Evolutionary conservation across 2,113 vertebrate species (phyloP).

Genomic region (Colinus virginianus): DNA sequence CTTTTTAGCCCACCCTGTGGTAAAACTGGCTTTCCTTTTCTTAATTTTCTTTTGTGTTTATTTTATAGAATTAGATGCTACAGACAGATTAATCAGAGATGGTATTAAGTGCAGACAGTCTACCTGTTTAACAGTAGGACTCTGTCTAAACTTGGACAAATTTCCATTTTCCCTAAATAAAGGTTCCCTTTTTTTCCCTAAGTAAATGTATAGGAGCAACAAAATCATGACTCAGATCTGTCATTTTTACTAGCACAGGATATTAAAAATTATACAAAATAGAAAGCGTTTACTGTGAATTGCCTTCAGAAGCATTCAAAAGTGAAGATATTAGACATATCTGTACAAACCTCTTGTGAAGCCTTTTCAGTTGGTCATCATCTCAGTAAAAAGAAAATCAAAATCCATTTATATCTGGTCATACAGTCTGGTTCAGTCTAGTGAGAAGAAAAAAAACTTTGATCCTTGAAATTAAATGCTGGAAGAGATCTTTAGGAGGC

Average conservation of each 20-base stretch:
- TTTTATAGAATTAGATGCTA: not conserved
- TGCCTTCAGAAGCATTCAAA: not conserved
- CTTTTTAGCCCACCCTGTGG: not conserved
- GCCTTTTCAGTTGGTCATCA: not conserved
- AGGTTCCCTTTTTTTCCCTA: not conserved
- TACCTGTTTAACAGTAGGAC: not conserved
- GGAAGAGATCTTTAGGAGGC: not conserved
- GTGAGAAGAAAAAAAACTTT: not conserved
- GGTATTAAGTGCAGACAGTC: not conserved
- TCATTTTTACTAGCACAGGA: not conserved
- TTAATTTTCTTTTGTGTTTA: not conserved
- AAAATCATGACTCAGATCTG: not conserved
- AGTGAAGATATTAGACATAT: not conserved
- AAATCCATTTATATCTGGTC: not conserved
- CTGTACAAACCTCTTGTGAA: not conserved
- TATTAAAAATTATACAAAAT: not conserved
- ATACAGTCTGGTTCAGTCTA: not conserved
- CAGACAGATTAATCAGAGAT: not conserved
- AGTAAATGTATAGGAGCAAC: not conserved
- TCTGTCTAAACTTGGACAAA: not conserved
- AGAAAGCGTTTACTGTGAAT: not conserved
- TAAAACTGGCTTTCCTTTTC: not conserved
- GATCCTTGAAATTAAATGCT: not conserved
- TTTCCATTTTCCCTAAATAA: not conserved
- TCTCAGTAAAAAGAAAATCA: not conserved